Conservation (phyloP, 1,140 invertebrate genomes). For the Solen grandis region DNA sequence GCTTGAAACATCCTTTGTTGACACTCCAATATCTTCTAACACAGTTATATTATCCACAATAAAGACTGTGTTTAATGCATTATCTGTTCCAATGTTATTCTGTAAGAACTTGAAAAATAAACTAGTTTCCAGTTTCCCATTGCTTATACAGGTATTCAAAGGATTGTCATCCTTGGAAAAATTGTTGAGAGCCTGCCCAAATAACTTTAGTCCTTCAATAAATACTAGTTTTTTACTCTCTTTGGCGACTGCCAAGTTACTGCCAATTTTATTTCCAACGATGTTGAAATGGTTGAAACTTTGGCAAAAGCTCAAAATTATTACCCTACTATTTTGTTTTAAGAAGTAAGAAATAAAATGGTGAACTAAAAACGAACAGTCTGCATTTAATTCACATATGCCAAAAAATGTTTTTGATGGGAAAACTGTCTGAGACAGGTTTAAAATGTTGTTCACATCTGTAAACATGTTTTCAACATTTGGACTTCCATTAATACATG, state of each 20-base stretch:
- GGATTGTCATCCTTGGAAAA: background rate
- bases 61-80: slow-evolving; percentile 41
- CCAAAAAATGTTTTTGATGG: slow-evolving; percentile 33
- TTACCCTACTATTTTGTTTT: slow-evolving; percentile 54
- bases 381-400: slow-evolving; percentile 50
- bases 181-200: slow-evolving; percentile 46
- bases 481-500: too few species aligned
- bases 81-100: background rate
- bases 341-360: slow-evolving; percentile 59
- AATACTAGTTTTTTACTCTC: slow-evolving; percentile 61
- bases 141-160: background rate
- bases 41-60: slow-evolving; percentile 68
- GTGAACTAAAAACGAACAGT: slow-evolving; percentile 65
- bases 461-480: too few species aligned
- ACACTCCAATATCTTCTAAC: slow-evolving; percentile 60
- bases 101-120: slow-evolving; percentile 1
- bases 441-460: slow-evolving; percentile 61
- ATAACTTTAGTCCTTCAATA: slow-evolving; percentile 65
- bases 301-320: slow-evolving; percentile 61
- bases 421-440: slow-evolving; percentile 10
- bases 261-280: slow-evolving; percentile 67
- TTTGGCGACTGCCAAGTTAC: slow-evolving; percentile 56
- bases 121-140: background rate
- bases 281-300: slow-evolving; percentile 68
- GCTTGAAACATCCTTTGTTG: slow-evolving; percentile 26